Evolutionary conservation across 2,888 invertebrate species (phyloP).

Genomic region (Tenthredo notha): DNA sequence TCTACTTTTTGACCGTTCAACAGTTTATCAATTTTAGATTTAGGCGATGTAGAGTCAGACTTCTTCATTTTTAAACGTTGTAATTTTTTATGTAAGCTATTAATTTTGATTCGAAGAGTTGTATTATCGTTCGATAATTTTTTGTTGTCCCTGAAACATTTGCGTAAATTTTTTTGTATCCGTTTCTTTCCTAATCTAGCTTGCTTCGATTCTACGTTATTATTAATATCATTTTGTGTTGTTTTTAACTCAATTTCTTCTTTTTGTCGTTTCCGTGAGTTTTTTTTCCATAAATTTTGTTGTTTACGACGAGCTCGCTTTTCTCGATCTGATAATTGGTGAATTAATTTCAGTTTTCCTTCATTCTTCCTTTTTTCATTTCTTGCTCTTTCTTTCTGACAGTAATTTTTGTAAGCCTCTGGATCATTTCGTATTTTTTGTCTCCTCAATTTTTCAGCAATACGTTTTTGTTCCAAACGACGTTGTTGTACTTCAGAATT

Average conservation of each 20-base stretch:
- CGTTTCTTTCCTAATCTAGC: slow-evolving; percentile 49
- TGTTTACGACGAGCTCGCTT: slow-evolving; percentile 55
- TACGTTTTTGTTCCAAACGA: slow-evolving; percentile 53
- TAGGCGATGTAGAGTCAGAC: slow-evolving; percentile 26
- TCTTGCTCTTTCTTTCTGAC: too few species aligned
- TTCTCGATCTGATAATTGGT: slow-evolving; percentile 54
- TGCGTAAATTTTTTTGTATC: slow-evolving; percentile 51
- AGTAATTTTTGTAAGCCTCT: slow-evolving; percentile 51
- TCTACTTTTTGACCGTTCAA: slow-evolving; percentile 45
- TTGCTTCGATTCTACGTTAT: slow-evolving; percentile 54
- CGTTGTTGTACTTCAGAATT: slow-evolving; percentile 35
- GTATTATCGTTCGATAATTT: slow-evolving; percentile 52
- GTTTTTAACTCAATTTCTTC: slow-evolving; percentile 6
- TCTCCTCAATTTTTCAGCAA: slow-evolving; percentile 50
- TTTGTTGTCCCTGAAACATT: slow-evolving; percentile 54
- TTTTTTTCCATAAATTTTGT: slow-evolving; percentile 54
- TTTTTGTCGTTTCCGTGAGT: slow-evolving; percentile 41
- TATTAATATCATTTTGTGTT: slow-evolving; percentile 27
- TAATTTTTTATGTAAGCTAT: slow-evolving; percentile 46
- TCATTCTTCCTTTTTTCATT: too few species aligned
- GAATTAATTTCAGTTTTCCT: slow-evolving; percentile 49
- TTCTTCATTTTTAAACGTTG: slow-evolving; percentile 42
- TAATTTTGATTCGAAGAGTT: slow-evolving; percentile 39
- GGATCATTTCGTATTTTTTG: slow-evolving; percentile 54
- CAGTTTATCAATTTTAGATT: slow-evolving; percentile 43